These are phyloP conservation scores for Oscheius sp. DNA, from an alignment of 2,888 invertebrate species.

Conservation along the genomic window DNA sequence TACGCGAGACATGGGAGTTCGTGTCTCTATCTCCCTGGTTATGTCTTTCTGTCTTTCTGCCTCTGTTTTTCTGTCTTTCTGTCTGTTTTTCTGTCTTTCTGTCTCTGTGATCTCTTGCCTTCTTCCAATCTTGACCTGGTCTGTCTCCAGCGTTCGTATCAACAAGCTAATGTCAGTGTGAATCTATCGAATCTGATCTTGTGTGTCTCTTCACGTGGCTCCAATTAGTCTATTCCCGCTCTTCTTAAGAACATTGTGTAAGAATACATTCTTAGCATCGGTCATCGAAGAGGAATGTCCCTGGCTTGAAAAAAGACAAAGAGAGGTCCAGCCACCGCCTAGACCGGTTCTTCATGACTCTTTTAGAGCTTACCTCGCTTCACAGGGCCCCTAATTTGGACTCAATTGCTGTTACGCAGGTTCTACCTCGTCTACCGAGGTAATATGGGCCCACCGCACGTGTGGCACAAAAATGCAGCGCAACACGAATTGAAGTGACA, in stretches of 20 bases:
- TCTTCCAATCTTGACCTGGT: too few relatives aligned
- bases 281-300: conserved; percentile 2
- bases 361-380: background rate
- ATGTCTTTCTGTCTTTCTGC: too few relatives aligned
- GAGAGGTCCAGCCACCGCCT: conserved; percentile 5
- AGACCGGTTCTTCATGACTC: background rate
- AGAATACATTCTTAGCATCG: background rate
- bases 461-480: background rate
- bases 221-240: conserved; percentile 5
- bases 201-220: conserved; percentile 6
- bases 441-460: background rate
- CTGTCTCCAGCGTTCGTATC: too few relatives aligned
- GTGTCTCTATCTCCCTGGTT: too few relatives aligned
- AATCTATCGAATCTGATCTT: background rate
- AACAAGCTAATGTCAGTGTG: too few relatives aligned
- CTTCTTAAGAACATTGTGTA: background rate
- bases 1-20: background rate
- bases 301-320: background rate
- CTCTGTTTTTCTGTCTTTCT: too few relatives aligned
- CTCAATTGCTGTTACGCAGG: background rate
- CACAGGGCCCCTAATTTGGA: background rate
- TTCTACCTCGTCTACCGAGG: background rate
- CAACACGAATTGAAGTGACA: conserved; percentile 20
- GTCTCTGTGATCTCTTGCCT: too few relatives aligned
- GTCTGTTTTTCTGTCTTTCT: too few relatives aligned